phyloP scores from a whole-genome alignment of 2,113 vertebrate genomes.

The Amazona vittata region DNA sequence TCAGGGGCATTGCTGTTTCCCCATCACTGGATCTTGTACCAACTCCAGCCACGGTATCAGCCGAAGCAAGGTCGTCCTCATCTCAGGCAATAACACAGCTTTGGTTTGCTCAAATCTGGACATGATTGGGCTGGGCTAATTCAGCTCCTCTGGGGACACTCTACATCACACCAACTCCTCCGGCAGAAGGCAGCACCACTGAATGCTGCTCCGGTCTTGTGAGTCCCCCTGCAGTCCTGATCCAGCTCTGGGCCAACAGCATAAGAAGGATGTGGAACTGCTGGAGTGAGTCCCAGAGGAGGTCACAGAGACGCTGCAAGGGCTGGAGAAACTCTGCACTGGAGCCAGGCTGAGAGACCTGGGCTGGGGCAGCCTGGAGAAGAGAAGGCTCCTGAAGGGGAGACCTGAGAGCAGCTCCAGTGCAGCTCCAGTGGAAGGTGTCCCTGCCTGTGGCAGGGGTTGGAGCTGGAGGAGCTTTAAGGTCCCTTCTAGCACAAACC shows the following conservation, averaged over 20 bases:
- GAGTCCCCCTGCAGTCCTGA: neutral
- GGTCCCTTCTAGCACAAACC: neutral
- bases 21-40: rapidly evolving
- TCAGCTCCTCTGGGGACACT: neutral
- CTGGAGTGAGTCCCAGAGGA: neutral
- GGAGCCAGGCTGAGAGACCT: no score
- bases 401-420: no score
- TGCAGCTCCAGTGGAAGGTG: no score
- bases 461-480: neutral
- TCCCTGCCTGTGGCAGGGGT: neutral
- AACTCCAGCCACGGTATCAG: neutral
- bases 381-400: no score
- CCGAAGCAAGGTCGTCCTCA: neutral
- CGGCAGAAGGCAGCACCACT: neutral
- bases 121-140: neutral
- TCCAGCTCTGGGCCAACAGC: neutral
- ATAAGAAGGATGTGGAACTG: neutral
- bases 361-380: no score
- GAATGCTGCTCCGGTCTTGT: neutral
- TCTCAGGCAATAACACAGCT: neutral
- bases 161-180: neutral
- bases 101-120: neutral
- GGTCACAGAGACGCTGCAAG: no score
- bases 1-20: neutral
- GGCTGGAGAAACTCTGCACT: neutral